phyloP scores from a whole-genome alignment of 2,797 vertebrate species.

The Prionace glauca region DNA sequence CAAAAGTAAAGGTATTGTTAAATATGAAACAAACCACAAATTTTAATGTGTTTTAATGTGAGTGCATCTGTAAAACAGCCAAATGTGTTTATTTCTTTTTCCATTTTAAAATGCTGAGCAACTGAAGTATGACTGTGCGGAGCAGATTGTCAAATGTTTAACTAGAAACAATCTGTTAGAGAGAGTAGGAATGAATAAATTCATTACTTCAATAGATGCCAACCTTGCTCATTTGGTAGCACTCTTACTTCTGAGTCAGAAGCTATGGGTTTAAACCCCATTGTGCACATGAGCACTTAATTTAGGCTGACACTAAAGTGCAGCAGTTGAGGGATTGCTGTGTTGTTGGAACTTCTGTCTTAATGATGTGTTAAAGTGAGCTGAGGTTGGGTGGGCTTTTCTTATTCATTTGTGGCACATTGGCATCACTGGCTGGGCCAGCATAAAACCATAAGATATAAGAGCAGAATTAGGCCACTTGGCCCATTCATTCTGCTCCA shows the following conservation, averaged over 20 bases:
- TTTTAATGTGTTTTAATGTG: background rate
- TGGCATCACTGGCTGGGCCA: too few relatives aligned
- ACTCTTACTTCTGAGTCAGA: background rate
- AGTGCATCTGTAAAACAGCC: background rate
- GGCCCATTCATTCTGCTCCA: too few relatives aligned
- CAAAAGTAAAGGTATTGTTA: background rate
- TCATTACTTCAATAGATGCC: background rate
- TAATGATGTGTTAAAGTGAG: background rate
- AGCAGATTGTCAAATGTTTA: background rate
- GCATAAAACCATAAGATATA: too few relatives aligned
- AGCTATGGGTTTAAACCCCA: background rate
- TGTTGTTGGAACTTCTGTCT: background rate
- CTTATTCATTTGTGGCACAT: too few relatives aligned
- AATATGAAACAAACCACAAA: background rate
- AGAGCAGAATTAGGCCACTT: too few relatives aligned
- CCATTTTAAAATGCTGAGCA: background rate
- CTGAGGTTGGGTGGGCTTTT: background rate
- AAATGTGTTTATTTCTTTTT: background rate
- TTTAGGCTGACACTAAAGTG: background rate
- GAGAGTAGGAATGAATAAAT: background rate
- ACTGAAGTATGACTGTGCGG: background rate
- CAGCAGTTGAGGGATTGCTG: background rate
- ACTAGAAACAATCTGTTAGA: background rate
- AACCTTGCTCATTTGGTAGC: background rate
- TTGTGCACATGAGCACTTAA: background rate